Evolutionary conservation across 2,113 vertebrate genomes (phyloP).

Genomic region (Nymphicus hollandicus): DNA sequence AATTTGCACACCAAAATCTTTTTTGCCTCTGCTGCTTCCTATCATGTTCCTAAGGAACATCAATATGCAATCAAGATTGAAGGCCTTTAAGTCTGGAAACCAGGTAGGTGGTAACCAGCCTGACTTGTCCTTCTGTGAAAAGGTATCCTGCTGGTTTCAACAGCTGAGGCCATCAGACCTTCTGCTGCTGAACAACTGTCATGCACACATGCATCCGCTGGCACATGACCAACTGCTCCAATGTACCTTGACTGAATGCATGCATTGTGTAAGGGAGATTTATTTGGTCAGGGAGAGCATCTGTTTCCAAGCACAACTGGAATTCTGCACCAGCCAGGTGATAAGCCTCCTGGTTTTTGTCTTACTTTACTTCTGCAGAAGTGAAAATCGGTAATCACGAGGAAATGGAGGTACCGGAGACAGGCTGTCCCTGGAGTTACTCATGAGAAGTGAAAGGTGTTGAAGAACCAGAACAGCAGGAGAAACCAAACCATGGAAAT

Average conservation of each 20-base stretch:
- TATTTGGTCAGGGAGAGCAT: neutral
- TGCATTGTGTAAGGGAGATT: neutral
- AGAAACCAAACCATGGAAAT: constrained; percentile 33
- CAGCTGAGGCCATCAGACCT: neutral
- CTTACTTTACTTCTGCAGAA: neutral
- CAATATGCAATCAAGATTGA: constrained; percentile 46
- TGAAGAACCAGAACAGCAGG: constrained; percentile 49
- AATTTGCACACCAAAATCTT: constrained; percentile 46
- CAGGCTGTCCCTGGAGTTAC: neutral
- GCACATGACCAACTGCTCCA: neutral
- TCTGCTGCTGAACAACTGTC: neutral
- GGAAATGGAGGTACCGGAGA: neutral
- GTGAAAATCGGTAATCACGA: neutral
- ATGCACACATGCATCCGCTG: neutral
- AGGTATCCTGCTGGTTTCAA: constrained; percentile 37
- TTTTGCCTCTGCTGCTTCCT: constrained; percentile 8
- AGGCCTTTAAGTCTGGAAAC: constrained; percentile 30
- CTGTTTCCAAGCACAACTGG: neutral
- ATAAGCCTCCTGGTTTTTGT: neutral
- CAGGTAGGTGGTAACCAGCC: constrained; percentile 55
- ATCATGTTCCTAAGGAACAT: constrained; percentile 5
- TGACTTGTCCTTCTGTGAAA: neutral
- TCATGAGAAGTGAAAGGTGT: constrained; percentile 21
- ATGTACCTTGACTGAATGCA: fast-evolving
- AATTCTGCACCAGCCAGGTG: neutral